Conservation (phyloP, 2,797 vertebrate species). For the Sitta carolinensis region DNA sequence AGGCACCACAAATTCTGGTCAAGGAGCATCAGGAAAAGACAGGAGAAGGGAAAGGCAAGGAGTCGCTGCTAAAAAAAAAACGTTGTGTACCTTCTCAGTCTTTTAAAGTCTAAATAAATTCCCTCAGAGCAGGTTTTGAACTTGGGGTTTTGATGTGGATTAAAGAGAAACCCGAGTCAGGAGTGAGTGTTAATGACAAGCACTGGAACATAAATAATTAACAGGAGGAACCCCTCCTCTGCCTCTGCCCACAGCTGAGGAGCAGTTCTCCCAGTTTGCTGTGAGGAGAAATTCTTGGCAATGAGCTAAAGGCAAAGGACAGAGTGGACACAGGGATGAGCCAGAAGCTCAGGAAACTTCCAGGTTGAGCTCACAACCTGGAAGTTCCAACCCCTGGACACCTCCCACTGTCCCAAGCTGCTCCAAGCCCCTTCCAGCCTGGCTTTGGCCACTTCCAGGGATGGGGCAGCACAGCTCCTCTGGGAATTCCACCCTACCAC, state of each 20-base stretch:
- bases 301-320: background rate
- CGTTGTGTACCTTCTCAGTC: background rate
- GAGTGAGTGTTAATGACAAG: background rate
- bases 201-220: background rate
- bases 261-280: background rate
- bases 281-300: background rate
- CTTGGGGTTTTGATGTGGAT: background rate
- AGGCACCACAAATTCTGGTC: background rate
- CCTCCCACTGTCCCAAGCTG: accelerated
- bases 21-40: background rate
- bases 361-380: background rate
- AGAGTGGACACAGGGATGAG: background rate
- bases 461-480: background rate
- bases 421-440: background rate
- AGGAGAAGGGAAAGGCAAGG: background rate
- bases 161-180: background rate
- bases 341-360: background rate
- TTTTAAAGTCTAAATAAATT: background rate
- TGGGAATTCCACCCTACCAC: background rate
- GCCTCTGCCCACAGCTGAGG: background rate
- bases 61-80: background rate
- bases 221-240: background rate
- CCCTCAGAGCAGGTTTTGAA: background rate
- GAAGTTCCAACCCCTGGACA: background rate
- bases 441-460: background rate